Percentiles rank a stretch among this genome's conserved stretches.
phyloP scores from a whole-genome alignment of 2,888 invertebrate species.

The Watsonalla cultraria region DNA sequence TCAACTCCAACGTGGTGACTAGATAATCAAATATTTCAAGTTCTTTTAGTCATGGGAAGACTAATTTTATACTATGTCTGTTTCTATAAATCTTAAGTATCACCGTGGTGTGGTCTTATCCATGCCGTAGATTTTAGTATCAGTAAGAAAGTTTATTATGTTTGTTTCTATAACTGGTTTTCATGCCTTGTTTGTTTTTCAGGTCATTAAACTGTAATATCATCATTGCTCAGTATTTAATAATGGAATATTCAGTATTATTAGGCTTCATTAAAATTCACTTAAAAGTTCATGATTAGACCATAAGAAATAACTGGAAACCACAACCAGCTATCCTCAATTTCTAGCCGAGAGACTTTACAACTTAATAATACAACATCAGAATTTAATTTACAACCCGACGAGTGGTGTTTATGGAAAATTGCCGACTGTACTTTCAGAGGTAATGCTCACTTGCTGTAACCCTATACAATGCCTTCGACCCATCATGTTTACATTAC shows the following conservation, averaged over 20 bases:
- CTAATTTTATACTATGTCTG: too few species aligned
- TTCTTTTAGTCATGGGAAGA: too few species aligned
- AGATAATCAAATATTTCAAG: too few species aligned
- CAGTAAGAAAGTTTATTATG: too few species aligned
- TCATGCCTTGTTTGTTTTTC: too few species aligned
- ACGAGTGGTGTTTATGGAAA: slow-evolving; percentile 46
- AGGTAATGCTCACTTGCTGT: slow-evolving; percentile 28
- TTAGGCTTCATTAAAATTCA: slow-evolving; percentile 15
- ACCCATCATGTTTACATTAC: slow-evolving; percentile 4
- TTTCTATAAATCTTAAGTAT: too few species aligned
- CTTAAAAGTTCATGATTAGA: slow-evolving; percentile 15
- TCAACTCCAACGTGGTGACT: too few species aligned
- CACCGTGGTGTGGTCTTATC: too few species aligned
- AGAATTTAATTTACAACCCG: slow-evolving; percentile 58
- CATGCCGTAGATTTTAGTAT: too few species aligned
- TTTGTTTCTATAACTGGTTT: too few species aligned
- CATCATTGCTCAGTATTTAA: background rate
- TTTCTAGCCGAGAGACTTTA: slow-evolving; percentile 35
- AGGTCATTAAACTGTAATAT: background rate
- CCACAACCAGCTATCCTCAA: slow-evolving; percentile 28
- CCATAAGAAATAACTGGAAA: slow-evolving; percentile 28
- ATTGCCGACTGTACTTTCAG: slow-evolving; percentile 37
- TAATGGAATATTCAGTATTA: too few species aligned
- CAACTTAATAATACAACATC: slow-evolving; percentile 56
- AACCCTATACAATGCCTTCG: slow-evolving; percentile 11